Evolutionary conservation across 2,888 invertebrate species (phyloP).

Genomic region (Apotomis turbidana): DNA sequence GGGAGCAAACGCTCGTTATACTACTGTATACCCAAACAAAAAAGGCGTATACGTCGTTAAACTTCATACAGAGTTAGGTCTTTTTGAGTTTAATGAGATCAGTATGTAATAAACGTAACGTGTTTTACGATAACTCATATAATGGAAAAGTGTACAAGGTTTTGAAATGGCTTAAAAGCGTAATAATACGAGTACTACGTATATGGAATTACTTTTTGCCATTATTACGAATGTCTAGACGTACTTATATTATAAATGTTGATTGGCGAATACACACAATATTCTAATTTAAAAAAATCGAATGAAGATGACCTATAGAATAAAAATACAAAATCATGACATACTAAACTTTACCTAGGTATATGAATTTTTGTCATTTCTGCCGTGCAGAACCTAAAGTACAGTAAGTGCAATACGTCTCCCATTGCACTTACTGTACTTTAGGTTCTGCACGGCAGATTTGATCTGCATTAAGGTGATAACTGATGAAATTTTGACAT

Average conservation of each 20-base stretch:
- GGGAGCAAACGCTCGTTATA: constrained; percentile 69
- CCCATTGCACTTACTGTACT: no score
- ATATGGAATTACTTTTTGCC: constrained; percentile 17
- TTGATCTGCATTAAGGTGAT: no score
- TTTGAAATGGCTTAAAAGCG: constrained; percentile 23
- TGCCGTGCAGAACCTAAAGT: no score
- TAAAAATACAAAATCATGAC: no score
- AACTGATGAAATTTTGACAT: no score
- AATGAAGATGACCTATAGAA: no score
- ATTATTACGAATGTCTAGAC: constrained; percentile 4
- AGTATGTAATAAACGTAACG: constrained; percentile 56
- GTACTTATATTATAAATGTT: no score
- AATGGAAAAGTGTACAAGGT: constrained; percentile 23
- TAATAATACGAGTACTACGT: neutral
- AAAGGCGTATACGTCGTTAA: constrained; percentile 11
- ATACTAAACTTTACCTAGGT: no score
- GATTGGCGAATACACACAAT: no score
- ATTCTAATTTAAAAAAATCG: neutral
- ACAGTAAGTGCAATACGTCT: no score
- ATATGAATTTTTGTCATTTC: no score
- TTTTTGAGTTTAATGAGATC: neutral
- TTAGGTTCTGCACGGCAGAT: no score
- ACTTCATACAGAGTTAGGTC: neutral
- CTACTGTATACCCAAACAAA: constrained; percentile 49
- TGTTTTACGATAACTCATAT: constrained; percentile 49